Conservation (phyloP, 2,797 vertebrate genomes). For the Limosa lapponica region DNA sequence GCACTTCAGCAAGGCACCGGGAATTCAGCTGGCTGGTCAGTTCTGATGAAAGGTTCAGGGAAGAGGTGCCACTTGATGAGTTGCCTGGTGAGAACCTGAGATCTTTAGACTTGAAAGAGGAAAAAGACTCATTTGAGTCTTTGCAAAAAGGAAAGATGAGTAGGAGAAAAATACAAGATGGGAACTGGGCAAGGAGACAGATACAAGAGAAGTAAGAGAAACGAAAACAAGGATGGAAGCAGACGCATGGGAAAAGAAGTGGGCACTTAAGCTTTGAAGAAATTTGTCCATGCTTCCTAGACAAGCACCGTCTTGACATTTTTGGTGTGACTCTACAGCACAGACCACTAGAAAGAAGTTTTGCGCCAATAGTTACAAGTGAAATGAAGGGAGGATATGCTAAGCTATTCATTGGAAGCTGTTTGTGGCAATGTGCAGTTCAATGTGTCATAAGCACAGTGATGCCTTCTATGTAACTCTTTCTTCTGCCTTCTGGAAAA, state of each 20-base stretch:
- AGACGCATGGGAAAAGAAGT: background rate
- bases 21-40: rapidly evolving
- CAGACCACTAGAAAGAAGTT: background rate
- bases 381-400: background rate
- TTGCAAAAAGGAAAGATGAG: background rate
- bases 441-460: background rate
- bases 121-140: background rate
- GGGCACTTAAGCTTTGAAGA: background rate
- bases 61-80: background rate
- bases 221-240: background rate
- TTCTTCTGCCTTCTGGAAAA: background rate
- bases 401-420: background rate
- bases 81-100: background rate
- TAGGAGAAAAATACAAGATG: background rate
- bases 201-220: background rate
- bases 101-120: background rate
- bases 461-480: background rate
- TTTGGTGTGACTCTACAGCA: background rate
- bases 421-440: background rate
- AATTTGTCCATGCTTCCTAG: background rate
- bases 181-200: background rate
- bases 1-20: background rate
- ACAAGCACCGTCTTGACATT: background rate
- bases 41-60: background rate
- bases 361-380: background rate